Evolutionary conservation across 2,888 invertebrate genomes (phyloP).

Genomic region (Tenthredo scrophulariae): DNA sequence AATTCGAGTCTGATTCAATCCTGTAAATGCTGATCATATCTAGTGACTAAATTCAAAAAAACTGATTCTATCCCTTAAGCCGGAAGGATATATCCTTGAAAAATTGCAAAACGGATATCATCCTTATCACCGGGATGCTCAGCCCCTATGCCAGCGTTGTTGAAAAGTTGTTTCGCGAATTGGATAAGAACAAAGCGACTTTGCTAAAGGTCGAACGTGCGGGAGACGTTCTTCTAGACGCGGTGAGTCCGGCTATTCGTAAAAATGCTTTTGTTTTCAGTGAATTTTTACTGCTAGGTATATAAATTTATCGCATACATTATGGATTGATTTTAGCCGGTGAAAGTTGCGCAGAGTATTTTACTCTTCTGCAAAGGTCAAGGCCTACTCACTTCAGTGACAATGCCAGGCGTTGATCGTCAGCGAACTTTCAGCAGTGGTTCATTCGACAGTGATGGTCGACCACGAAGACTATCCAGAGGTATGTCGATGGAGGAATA

Average conservation of each 20-base stretch:
- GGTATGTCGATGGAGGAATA: constrained; percentile 91
- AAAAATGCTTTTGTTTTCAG: not conserved
- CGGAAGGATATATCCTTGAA: constrained; percentile 86
- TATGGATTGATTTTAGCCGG: constrained; percentile 84
- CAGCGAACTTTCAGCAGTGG: constrained; percentile 83
- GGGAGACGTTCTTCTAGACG: constrained; percentile 92
- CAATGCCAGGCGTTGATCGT: constrained; percentile 89
- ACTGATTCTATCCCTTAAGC: constrained; percentile 75
- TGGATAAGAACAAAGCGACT: constrained; percentile 91
- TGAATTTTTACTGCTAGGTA: constrained; percentile 3
- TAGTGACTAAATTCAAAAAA: not conserved
- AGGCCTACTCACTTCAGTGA: constrained; percentile 89
- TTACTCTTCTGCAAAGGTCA: constrained; percentile 94
- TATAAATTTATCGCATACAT: constrained; percentile 45
- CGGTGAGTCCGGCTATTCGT: constrained; percentile 81
- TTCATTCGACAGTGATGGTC: constrained; percentile 78
- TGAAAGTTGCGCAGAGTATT: constrained; percentile 91
- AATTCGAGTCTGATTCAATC: not conserved
- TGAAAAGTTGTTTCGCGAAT: constrained; percentile 87
- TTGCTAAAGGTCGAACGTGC: constrained; percentile 91
- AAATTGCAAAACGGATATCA: constrained; percentile 87
- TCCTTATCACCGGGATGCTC: constrained; percentile 89
- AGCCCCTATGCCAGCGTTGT: constrained; percentile 90
- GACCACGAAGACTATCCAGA: constrained; percentile 79
- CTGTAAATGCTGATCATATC: not conserved